A percentile compares a stretch with the other conserved stretches of the same genome.
These are phyloP conservation scores for Ooceraea biroi DNA, from an alignment of 1,140 invertebrate species.

Conservation along the genomic window DNA sequence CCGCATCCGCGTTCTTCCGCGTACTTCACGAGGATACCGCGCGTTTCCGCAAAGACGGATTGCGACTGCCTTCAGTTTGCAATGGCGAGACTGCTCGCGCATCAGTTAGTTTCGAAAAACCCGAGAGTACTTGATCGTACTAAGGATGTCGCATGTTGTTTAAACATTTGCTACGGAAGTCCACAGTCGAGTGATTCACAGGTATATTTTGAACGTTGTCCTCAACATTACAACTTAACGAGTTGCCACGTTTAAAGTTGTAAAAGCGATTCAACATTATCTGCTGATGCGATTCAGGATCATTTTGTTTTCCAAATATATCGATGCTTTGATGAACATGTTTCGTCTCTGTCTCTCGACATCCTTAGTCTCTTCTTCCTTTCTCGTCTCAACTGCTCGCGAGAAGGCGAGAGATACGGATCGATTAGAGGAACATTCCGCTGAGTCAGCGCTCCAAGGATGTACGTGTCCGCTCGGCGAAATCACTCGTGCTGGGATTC, in stretches of 20 bases:
- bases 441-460: slow-evolving; percentile 76
- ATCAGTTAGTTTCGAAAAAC: too few species aligned
- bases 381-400: slow-evolving; percentile 34
- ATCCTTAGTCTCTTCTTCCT: slow-evolving; percentile 53
- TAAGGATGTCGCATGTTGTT: too few species aligned
- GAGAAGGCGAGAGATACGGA: slow-evolving; percentile 67
- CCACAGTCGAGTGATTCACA: too few species aligned
- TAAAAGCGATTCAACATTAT: too few species aligned
- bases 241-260: too few species aligned
- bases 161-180: too few species aligned
- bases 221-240: too few species aligned
- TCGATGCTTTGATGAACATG: slow-evolving; percentile 6
- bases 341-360: slow-evolving; percentile 14
- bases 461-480: slow-evolving; percentile 75
- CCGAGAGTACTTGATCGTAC: too few species aligned
- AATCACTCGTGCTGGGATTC: slow-evolving; percentile 72
- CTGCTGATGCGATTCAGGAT: neutral
- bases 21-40: slow-evolving; percentile 58
- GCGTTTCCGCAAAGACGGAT: slow-evolving; percentile 52
- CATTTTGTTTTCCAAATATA: neutral
- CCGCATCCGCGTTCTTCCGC: slow-evolving; percentile 51
- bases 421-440: slow-evolving; percentile 74
- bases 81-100: neutral
- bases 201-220: too few species aligned
- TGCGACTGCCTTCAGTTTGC: neutral